Evolutionary conservation across 2,888 invertebrate genomes (phyloP), one percentile per base, ranked within the genome.

Genomic region (Mimachlamys varia): DNA sequence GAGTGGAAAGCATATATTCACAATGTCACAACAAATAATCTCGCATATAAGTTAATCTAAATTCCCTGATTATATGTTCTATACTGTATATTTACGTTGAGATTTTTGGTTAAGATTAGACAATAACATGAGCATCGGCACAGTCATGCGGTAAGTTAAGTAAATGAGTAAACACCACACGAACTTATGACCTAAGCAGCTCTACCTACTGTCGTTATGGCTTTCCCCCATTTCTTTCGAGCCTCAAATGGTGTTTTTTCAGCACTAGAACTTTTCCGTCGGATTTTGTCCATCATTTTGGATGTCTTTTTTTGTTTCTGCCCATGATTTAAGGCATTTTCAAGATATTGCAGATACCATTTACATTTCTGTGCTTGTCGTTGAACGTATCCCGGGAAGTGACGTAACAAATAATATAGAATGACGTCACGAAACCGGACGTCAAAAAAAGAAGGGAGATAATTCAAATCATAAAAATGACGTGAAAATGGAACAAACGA

Each of bases 401-500:
- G 76, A 76, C 76, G 76, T 76, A 27, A 76, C 33, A 76, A 76
- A 76, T 33, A 76, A 27, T 33, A 76, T 76, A 5, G 76, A 76
- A 33, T 76, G 76, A 76, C 76, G 76, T 76, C 76, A 76, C 33
- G 27, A 2, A 15, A 76, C 76, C 76, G 76, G 76, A 76, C 76
- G 76, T 76, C 76, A 76, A 27, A 27, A 13, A 0, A 76, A 27
- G 13, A 76, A 76, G 76, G 76, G 76, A 33, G 33, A 76, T 76
- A 76, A 76, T 33, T 76, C 76, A 3, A 44, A n/a, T 3, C 62
- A 62, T 33, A 1, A 22, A 58, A 22, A 58, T 19, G 19, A 19
- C 19, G 19, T 17, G 12, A 53, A 53, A 53, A 53, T n/a, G n/a
- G n/a, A n/a, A 2, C 1, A 53, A 53, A 7, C 53, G 3, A 15